phyloP scores from a whole-genome alignment of 2,797 vertebrate species.

The Macroramphosus scolopax region DNA sequence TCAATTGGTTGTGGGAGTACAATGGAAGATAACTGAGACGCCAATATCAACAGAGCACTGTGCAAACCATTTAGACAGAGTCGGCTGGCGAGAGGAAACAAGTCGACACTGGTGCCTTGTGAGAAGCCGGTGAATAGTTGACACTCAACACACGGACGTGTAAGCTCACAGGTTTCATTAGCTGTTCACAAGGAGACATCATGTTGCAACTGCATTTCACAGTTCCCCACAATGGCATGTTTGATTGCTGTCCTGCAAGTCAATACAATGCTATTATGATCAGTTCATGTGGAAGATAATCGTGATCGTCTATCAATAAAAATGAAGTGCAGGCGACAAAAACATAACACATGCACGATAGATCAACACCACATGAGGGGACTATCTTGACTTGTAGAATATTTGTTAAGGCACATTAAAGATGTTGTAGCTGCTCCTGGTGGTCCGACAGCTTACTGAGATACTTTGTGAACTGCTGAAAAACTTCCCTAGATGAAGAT shows the following conservation, averaged over 20 bases:
- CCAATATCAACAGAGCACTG: conserved; percentile 35
- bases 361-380: no score
- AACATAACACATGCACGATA: no score
- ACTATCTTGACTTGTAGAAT: no score
- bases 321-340: neutral
- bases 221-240: no score
- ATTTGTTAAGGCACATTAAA: no score
- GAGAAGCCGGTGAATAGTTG: neutral
- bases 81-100: conserved; percentile 7
- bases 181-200: neutral
- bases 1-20: conserved; percentile 32
- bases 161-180: neutral
- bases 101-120: neutral
- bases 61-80: conserved; percentile 23
- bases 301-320: neutral
- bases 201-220: neutral
- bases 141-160: conserved; percentile 7
- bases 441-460: no score
- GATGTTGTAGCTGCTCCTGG: no score
- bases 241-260: no score
- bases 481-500: no score
- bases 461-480: no score
- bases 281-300: no score
- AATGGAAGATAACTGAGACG: conserved; percentile 36
- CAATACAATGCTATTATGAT: no score